phyloP scores from a whole-genome alignment of 2,113 vertebrate genomes.

The Siphamia tubifer region DNA sequence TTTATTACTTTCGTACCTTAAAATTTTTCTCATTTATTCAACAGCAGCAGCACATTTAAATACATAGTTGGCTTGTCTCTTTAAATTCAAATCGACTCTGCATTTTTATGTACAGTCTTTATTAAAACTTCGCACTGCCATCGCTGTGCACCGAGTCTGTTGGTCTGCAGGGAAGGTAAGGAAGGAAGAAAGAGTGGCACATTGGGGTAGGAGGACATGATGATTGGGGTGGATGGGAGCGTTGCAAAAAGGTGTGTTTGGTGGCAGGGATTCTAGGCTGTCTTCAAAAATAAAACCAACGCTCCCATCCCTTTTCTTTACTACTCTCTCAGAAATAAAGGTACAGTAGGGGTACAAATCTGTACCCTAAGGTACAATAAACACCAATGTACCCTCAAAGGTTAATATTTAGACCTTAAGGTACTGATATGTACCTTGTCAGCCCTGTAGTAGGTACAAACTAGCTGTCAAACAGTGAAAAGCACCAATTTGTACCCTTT shows the following conservation, averaged over 20 bases:
- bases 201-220: conserved; percentile 23
- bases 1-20: conserved; percentile 68
- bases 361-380: too few relatives aligned
- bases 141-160: conserved; percentile 60
- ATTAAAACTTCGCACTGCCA: conserved; percentile 67
- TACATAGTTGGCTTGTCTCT: conserved; percentile 94
- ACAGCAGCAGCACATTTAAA: conserved; percentile 91
- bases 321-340: too few relatives aligned
- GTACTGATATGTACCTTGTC: too few relatives aligned
- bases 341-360: too few relatives aligned
- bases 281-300: conserved; percentile 51
- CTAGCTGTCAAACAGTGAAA: too few relatives aligned
- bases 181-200: conserved; percentile 31
- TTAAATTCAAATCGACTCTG: conserved; percentile 93
- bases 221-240: conserved; percentile 18
- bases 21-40: conserved; percentile 83
- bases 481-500: too few relatives aligned
- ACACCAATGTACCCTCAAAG: too few relatives aligned
- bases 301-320: conserved; percentile 38
- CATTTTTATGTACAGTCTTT: conserved; percentile 96
- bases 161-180: conserved; percentile 48
- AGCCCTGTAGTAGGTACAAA: too few relatives aligned
- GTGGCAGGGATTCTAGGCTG: conserved; percentile 46
- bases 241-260: conserved; percentile 42
- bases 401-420: too few relatives aligned